Evolutionary conservation across 2,888 invertebrate species (phyloP), one percentile per base, ranked within the genome.

Genomic region (Ochropleura leucogaster): DNA sequence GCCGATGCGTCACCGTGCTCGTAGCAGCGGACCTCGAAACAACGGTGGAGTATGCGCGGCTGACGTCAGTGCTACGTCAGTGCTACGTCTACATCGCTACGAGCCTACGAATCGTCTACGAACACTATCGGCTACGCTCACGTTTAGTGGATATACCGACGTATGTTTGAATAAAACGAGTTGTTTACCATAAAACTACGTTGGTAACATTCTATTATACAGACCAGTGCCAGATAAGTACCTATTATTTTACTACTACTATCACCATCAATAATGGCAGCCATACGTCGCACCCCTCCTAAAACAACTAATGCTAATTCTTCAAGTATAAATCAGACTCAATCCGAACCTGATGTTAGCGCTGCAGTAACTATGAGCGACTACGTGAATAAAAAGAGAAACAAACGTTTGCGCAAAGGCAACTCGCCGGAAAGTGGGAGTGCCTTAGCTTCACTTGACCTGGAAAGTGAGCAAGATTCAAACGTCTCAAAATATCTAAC

Each of bases 211-310:
- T n/a, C n/a, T n/a, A n/a, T n/a, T n/a, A n/a, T n/a, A n/a, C n/a
- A n/a, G n/a, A n/a, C n/a, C n/a, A n/a, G n/a, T n/a, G n/a, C n/a
- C 53, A n/a, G 53, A 53, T 53, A 53, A 53, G n/a, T 57, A 57
- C 57, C 9, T 14, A 57, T 14, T 57, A 2, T 40, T 4, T 40
- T 46, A 44, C n/a, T 20, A n/a, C n/a, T n/a, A n/a, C n/a, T n/a
- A n/a, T n/a, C n/a, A n/a, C n/a, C n/a, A 12, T 62, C 44, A 44
- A 63, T 20, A 53, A 63, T 66, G 65, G 10, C 65, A 53, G n/a
- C 40, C 40, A 51, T 66, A 53, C 44, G n/a, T 42, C 53, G 42
- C 53, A 42, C 42, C 7, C 66, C 66, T 20, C 66, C 53, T 42
- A 66, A 66, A n/a, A 20, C 42, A n/a, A 7, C 66, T 66, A 44